Evolutionary conservation across 2,888 invertebrate species (phyloP), one percentile per base, ranked within the genome.

Genomic region (Isotomurus palustris): DNA sequence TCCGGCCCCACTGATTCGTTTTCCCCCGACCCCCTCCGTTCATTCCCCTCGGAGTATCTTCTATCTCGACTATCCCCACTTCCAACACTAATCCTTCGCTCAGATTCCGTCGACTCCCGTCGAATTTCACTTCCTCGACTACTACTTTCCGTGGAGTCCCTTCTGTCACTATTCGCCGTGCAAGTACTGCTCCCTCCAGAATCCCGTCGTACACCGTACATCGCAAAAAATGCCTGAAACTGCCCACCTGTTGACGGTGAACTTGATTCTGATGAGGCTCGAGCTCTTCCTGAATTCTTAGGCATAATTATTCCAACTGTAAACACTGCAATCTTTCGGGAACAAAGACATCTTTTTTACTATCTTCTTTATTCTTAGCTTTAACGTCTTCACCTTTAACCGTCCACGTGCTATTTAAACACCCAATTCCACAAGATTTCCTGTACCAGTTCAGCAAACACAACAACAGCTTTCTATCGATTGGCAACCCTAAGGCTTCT

Each of bases 171-270:
- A 29, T 3, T 6, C 24, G 43, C 21, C 3, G 21, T 28, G 2
- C 53, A 58, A 29, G 43, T 50, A 1, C 40, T 35, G 45, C 60
- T 60, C 3, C 56, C 56, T 27, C 41, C 52, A 27, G 56, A 56
- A 38, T 60, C 60, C 50, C 56, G 25, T 22, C 60, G 41, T 12
- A 25, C 41, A 40, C 56, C 5, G 38, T 8, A 38, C 38, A 38
- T 38, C n/a, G 8, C 5, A 14, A 38, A 38, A 19, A 14, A 14
- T n/a, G n/a, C n/a, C n/a, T n/a, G 53, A 58, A 19, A 48, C 53
- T 12, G 49, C 32, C 2, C 49, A 17, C 5, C 5, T 19, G 38
- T 8, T 38, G 5, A 17, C 6, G 38, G 38, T 38, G 38, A 38
- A 14, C 6, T 38, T n/a, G 38, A 38, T 38, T 38, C 38, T n/a